phyloP scores from a whole-genome alignment of 2,888 invertebrate species.

The Scaptomyza caliginosa region DNA sequence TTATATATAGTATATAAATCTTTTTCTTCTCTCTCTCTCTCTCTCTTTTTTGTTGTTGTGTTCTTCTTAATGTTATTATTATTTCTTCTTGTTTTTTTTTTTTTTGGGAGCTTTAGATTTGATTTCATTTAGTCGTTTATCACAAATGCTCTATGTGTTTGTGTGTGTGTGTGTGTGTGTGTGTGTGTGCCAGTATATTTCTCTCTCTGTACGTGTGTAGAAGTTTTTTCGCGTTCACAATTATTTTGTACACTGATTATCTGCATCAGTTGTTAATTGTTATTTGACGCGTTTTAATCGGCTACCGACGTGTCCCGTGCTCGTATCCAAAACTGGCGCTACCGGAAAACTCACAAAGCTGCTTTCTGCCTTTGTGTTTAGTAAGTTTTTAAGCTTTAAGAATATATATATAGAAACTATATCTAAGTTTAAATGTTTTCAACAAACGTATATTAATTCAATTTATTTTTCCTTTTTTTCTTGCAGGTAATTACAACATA shows the following conservation, averaged over 20 bases:
- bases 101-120: conserved; percentile 78
- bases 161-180: conserved; percentile 23
- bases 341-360: not conserved
- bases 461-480: conserved; percentile 16
- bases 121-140: conserved; percentile 79
- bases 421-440: not conserved
- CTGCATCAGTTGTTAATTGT: conserved; percentile 83
- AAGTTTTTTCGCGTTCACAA: conserved; percentile 70
- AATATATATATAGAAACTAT: too few species aligned
- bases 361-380: not conserved
- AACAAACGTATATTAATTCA: conserved; percentile 16
- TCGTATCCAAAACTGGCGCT: conserved; percentile 33
- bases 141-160: conserved; percentile 63
- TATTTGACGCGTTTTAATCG: conserved; percentile 83
- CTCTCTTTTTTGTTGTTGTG: too few species aligned
- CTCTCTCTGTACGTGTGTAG: conserved; percentile 27
- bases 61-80: too few species aligned
- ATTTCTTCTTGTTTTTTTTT: too few species aligned
- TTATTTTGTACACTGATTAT: conserved; percentile 81
- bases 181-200: conserved; percentile 15
- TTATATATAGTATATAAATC: conserved; percentile 40
- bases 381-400: not conserved
- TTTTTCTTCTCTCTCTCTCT: too few species aligned
- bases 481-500: conserved; percentile 54
- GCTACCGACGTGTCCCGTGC: conserved; percentile 76